Evolutionary conservation across 1,140 invertebrate species (phyloP).

Genomic region (Caenorhabditis latens): DNA sequence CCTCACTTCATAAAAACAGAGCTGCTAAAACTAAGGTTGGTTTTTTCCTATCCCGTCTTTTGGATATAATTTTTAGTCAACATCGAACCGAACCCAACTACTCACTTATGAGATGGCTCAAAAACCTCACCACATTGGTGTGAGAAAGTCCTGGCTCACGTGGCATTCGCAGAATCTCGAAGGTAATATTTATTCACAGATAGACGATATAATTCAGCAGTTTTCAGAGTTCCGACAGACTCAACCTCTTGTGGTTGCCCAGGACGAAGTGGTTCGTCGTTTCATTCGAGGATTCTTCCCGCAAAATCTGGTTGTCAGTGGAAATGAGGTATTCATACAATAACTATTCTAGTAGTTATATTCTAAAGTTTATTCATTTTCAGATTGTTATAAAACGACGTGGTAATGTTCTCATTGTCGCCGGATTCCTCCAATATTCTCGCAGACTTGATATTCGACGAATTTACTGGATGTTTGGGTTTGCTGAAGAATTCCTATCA

Average conservation of each 20-base stretch:
- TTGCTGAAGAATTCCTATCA: conserved; percentile 75
- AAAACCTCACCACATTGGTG: conserved; percentile 74
- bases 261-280: conserved; percentile 76
- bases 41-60: not conserved
- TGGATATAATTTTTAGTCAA: conserved; percentile 65
- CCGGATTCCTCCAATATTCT: conserved; percentile 74
- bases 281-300: conserved; percentile 76
- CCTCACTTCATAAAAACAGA: conserved; percentile 57
- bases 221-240: conserved; percentile 73
- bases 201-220: not conserved
- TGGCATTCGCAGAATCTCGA: conserved; percentile 77
- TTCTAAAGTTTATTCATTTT: not conserved
- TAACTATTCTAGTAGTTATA: not conserved
- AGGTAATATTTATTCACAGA: conserved; percentile 3
- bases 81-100: conserved; percentile 68
- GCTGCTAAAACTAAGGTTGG: conserved; percentile 59
- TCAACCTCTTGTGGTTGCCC: conserved; percentile 71
- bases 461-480: conserved; percentile 77
- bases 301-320: conserved; percentile 69
- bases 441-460: conserved; percentile 62
- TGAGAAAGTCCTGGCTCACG: conserved; percentile 75
- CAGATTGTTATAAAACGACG: conserved; percentile 77
- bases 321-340: conserved; percentile 70
- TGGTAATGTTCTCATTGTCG: conserved; percentile 72
- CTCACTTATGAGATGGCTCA: conserved; percentile 76